Conservation (phyloP, 2,797 vertebrate genomes). For the Schizothorax lantsangensis region DNA sequence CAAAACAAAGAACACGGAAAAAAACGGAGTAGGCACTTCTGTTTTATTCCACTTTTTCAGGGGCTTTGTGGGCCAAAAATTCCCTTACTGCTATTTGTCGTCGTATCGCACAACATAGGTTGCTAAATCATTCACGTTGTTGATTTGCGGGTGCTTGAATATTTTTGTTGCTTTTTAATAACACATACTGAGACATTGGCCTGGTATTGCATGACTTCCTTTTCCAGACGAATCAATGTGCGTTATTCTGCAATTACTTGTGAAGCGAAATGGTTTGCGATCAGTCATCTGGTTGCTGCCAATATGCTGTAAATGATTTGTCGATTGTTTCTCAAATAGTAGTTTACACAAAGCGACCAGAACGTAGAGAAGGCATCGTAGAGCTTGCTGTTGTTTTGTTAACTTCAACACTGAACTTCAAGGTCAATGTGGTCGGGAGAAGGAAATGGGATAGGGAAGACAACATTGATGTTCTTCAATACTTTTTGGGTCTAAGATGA, state of each 20-base stretch:
- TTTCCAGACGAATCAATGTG: constrained; percentile 6
- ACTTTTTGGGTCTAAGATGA: constrained; percentile 3
- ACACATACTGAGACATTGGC: constrained; percentile 46
- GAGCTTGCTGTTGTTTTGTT: constrained; percentile 25
- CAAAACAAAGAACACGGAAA: constrained; percentile 60
- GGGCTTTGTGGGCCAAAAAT: constrained; percentile 16
- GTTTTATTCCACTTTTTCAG: constrained; percentile 64
- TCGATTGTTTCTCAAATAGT: constrained; percentile 41
- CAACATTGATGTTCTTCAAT: constrained; percentile 27
- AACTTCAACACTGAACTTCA: constrained; percentile 49
- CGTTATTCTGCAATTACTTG: constrained; percentile 6
- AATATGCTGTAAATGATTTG: constrained; percentile 22
- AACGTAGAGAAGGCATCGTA: constrained; percentile 38
- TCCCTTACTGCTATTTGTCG: background rate
- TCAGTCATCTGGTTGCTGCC: constrained; percentile 22
- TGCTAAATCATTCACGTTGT: constrained; percentile 43
- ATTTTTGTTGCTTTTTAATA: constrained; percentile 58
- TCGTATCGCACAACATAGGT: constrained; percentile 11
- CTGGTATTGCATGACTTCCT: constrained; percentile 26
- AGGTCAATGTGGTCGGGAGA: constrained; percentile 16
- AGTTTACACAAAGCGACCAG: constrained; percentile 48
- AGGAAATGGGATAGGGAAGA: constrained; percentile 23
- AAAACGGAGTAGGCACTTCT: constrained; percentile 79
- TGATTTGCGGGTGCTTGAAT: constrained; percentile 49
- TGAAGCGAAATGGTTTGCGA: constrained; percentile 30